Evolutionary conservation across 2,888 invertebrate genomes (phyloP).

Genomic region (Pheosia gnoma): DNA sequence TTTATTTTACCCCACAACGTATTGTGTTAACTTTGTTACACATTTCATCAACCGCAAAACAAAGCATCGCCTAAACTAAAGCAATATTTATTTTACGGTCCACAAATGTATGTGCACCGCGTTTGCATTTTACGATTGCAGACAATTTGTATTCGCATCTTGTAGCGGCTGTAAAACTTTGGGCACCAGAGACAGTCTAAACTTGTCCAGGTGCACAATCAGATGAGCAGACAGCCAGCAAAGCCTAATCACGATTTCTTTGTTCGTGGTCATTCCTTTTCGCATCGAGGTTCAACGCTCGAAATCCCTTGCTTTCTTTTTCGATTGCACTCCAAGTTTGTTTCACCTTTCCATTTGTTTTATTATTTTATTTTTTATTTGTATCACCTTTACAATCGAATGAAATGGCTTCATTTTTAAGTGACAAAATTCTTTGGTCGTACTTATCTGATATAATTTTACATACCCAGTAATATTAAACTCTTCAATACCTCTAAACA

Average conservation of each 20-base stretch:
- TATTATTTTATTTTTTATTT: conserved; percentile 2
- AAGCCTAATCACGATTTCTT: conserved; percentile 55
- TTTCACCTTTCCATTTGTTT: conserved; percentile 5
- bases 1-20: neutral
- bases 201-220: conserved; percentile 69
- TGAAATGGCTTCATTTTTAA: neutral
- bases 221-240: conserved; percentile 57
- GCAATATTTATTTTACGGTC: conserved; percentile 59
- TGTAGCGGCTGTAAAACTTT: conserved; percentile 67
- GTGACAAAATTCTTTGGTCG: neutral
- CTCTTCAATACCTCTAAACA: too few species aligned
- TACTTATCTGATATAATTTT: neutral
- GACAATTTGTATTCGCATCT: conserved; percentile 75
- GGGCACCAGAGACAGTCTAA: conserved; percentile 34
- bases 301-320: conserved; percentile 4
- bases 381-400: conserved; percentile 2
- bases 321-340: conserved; percentile 4
- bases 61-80: conserved; percentile 37
- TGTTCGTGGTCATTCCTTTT: conserved; percentile 45
- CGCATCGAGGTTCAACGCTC: conserved; percentile 39
- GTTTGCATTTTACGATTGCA: conserved; percentile 75
- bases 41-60: conserved; percentile 23
- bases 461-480: too few species aligned
- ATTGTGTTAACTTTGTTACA: conserved; percentile 2
- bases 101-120: conserved; percentile 54